Evolutionary conservation across 2,888 invertebrate species (phyloP), one percentile per base, ranked within the genome.

Genomic region (Troides aeacus): DNA sequence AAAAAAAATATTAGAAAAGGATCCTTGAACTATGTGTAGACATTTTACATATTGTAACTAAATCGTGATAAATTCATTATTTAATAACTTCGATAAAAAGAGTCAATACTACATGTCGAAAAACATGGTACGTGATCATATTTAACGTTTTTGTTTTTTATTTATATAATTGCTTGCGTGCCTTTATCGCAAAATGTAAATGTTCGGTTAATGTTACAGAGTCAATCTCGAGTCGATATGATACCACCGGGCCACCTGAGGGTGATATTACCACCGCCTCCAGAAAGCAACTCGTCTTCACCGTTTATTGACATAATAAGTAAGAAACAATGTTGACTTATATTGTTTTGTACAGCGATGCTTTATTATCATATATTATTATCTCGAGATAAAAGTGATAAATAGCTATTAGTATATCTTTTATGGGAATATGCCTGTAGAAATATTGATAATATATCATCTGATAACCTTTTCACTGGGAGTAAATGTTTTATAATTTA

Each of bases 181-280:
- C 57, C 77, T 82, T 77, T 78, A 76, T 76, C 73, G 74, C 71
- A 74, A 78, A 77, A 76, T 82, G 83, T 85, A 86, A 85, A 83
- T 83, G 72, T 73, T 74, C 70, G 70, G 77, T 78, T 72, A 79
- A 75, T 83, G 73, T 89, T 87, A 75, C 86, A 92, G 91, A 90
- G 78, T 77, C 84, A 86, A 74, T 77, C 82, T 74, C 84, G 86
- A 72, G 79, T 77, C 76, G 91, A 92, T 72, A 86, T 80, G 77
- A 79, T 87, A 67, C 83, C 86, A 57, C 77, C 89, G 75, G 81
- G 86, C 66, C 91, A 90, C 72, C 81, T 92, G 57, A 81, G 90
- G 76, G 91, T 92, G 68, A 87, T 92, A 73, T 78, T 92, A 74
- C 90, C 92, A 46, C 75, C 85, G 18, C 74, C 85, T 15, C 79